A percentile compares a stretch with the other conserved stretches of the same genome.
Evolutionary conservation across 2,113 vertebrate species (phyloP).

Genomic region (Chauna torquata): DNA sequence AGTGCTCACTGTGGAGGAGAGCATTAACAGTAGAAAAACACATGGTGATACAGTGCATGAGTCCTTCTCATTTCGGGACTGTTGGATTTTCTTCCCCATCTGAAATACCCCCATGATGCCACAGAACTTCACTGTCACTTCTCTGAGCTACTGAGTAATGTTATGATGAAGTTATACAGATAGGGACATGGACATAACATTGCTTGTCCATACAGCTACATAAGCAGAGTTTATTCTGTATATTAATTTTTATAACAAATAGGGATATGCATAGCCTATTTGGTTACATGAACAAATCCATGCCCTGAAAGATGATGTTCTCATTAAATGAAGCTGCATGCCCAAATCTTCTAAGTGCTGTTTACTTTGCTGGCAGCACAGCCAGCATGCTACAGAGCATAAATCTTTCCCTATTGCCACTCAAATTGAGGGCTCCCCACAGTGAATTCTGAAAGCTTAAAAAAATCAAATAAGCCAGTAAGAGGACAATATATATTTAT

Average conservation of each 20-base stretch:
- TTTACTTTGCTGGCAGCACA: slow-evolving; percentile 47
- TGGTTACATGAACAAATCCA: slow-evolving; percentile 36
- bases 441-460: slow-evolving; percentile 1
- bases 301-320: slow-evolving; percentile 60
- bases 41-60: background rate
- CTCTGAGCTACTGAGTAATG: background rate
- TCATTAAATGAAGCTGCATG: slow-evolving; percentile 51
- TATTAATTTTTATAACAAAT: slow-evolving; percentile 57
- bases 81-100: background rate
- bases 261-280: slow-evolving; percentile 23
- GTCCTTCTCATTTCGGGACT: background rate
- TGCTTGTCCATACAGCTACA: slow-evolving; percentile 14
- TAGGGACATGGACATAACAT: background rate
- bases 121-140: background rate
- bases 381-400: background rate
- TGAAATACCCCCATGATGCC: background rate
- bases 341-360: slow-evolving; percentile 45
- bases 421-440: slow-evolving; percentile 19
- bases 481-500: slow-evolving; percentile 9
- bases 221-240: slow-evolving; percentile 27
- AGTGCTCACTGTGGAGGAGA: background rate
- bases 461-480: background rate
- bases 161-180: slow-evolving; percentile 17
- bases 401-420: slow-evolving; percentile 25
- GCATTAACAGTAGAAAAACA: background rate